Evolutionary conservation across 2,797 vertebrate species (phyloP), one percentile per base, ranked within the genome.

Genomic region (Gymnoscopelus braueri): DNA sequence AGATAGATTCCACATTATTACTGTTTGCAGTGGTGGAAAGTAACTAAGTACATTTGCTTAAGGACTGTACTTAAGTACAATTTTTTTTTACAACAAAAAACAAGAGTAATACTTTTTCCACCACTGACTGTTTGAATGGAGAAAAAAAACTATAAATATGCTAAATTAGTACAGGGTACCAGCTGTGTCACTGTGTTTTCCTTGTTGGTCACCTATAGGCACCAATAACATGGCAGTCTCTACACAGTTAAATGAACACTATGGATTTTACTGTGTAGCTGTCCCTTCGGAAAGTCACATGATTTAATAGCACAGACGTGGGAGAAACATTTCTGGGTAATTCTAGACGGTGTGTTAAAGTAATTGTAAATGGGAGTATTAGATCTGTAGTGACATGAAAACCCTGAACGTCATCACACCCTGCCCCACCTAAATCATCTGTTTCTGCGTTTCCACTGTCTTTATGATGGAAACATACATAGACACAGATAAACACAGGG

Each of bases 311-410:
- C 0, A 3, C 47, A 84, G 67, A 76, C 69, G 65, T 39, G 80
- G 71, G 68, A 78, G 75, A 67, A 83, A 74, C 62, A 79, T 77
- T 75, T 58, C 23, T 73, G 73, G 58, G 70, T 77, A 86, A 82
- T 54, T 75, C 54, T 48, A 70, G 48, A 72, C 44, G 23, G 55
- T 74, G 66, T 88, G 76, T 74, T 78, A 84, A 80, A 70, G 65
- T 14, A 58, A 66, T 71, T 12, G 65, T 14, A 58, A 66, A 72
- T 12, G 52, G 62, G 19, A 67, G 67, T 77, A 82, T 82, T 79
- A 80, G 19, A 65, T 74, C 62, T 71, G 56, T 56, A 49, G 53
- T 35, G 53, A 65, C 63, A 66, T 68, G 67, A 82, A 67, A 60
- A 78, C 39, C 9, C 3, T 14, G 61, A 82, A 71, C 63, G 81